phyloP scores from a whole-genome alignment of 2,113 vertebrate species.

The Ochotona curzoniae region DNA sequence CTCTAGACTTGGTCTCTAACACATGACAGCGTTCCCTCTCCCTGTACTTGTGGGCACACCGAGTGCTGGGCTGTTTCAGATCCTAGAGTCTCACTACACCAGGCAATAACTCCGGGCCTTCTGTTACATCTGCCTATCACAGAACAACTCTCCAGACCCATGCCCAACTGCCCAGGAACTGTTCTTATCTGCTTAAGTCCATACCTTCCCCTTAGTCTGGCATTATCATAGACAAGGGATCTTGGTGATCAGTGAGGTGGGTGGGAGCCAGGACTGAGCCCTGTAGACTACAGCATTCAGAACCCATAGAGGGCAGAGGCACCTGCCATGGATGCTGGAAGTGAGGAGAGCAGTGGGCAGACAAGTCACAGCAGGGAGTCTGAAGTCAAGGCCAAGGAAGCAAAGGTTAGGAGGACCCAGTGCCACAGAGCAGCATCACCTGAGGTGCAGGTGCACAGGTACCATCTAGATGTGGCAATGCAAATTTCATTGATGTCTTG shows the following conservation, averaged over 20 bases:
- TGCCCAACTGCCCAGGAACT: not conserved
- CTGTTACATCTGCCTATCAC: not conserved
- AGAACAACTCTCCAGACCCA: not conserved
- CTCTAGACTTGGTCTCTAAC: slow-evolving; percentile 25
- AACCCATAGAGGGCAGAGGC: not conserved
- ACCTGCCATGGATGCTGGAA: not conserved
- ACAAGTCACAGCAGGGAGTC: not conserved
- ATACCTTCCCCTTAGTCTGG: not conserved
- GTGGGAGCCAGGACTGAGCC: not conserved
- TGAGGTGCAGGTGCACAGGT: not conserved
- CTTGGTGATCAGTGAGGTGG: not conserved
- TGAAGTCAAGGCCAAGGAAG: not conserved
- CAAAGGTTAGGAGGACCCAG: not conserved
- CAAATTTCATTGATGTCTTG: not conserved
- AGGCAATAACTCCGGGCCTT: not conserved
- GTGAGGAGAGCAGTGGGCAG: not conserved
- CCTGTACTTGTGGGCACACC: not conserved
- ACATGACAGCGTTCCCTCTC: not conserved
- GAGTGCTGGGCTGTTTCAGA: not conserved
- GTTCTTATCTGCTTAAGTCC: no score
- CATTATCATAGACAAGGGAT: no score
- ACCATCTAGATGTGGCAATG: not conserved
- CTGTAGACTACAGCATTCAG: not conserved
- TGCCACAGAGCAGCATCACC: not conserved
- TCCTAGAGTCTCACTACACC: not conserved